Conservation (phyloP, 2,888 invertebrate species). For the Mythimna vitellina region DNA sequence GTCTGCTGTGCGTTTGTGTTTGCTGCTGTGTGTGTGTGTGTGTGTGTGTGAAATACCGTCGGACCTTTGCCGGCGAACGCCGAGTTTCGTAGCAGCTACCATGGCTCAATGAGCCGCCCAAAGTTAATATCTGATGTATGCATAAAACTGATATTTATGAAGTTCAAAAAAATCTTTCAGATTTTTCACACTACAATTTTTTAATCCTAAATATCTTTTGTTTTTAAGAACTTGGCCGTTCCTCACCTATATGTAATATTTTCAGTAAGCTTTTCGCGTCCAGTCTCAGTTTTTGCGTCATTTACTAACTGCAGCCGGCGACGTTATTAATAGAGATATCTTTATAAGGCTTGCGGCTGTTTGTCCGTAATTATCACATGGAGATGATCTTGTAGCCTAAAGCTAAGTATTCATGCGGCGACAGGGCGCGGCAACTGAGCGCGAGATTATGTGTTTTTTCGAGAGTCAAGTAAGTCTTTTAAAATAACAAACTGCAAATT, state of each 20-base stretch:
- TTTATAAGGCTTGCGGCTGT: constrained; percentile 52
- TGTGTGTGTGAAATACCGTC: too few relatives aligned
- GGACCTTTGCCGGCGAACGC: too few relatives aligned
- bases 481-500: too few relatives aligned
- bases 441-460: not conserved
- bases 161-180: too few relatives aligned
- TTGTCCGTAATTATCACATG: constrained; percentile 31
- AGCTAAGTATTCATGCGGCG: constrained; percentile 1
- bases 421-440: too few relatives aligned
- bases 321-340: constrained; percentile 50
- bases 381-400: not conserved
- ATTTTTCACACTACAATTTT: too few relatives aligned
- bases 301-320: constrained; percentile 20
- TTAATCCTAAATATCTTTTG: not conserved
- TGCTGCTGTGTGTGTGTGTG: too few relatives aligned
- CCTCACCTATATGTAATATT: not conserved
- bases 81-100: too few relatives aligned
- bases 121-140: too few relatives aligned
- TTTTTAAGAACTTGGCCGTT: constrained; percentile 24
- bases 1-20: too few relatives aligned
- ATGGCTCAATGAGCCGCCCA: not conserved
- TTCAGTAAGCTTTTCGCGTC: not conserved
- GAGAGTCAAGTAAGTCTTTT: too few relatives aligned
- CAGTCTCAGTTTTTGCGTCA: constrained; percentile 38
- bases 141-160: too few relatives aligned